phyloP scores from a whole-genome alignment of 2,888 invertebrate genomes.

The Kuschelorhynchus macadamiae region DNA sequence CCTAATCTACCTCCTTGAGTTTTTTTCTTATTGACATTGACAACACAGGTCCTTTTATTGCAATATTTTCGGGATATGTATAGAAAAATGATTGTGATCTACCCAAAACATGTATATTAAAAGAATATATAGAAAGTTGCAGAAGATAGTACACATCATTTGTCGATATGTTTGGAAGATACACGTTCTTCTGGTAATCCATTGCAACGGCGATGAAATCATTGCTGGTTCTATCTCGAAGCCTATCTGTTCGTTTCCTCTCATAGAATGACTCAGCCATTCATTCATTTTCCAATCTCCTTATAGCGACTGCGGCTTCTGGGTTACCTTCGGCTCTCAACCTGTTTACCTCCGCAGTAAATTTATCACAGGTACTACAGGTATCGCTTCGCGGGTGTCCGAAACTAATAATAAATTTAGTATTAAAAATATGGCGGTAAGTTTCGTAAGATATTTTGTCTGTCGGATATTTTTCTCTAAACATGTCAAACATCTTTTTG shows the following conservation, averaged over 20 bases:
- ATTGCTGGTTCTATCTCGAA: not conserved
- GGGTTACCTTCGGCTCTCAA: constrained; percentile 15
- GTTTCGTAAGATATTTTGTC: constrained; percentile 23
- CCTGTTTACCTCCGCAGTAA: constrained; percentile 24
- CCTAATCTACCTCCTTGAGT: too few species aligned
- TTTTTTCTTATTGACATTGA: too few species aligned
- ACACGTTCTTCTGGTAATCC: too few species aligned
- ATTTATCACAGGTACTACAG: constrained; percentile 16
- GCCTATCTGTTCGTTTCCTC: constrained; percentile 6
- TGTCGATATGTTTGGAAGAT: too few species aligned
- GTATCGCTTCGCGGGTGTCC: constrained; percentile 37
- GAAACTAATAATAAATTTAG: constrained; percentile 31
- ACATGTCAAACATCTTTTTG: too few species aligned
- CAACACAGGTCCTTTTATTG: too few species aligned
- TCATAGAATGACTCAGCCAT: constrained; percentile 24
- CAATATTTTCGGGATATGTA: too few species aligned
- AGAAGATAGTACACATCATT: too few species aligned
- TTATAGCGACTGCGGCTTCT: constrained; percentile 13
- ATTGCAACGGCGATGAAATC: too few species aligned
- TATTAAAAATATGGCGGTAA: constrained; percentile 30
- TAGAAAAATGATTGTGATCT: too few species aligned
- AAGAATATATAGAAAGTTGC: too few species aligned
- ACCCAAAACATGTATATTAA: too few species aligned
- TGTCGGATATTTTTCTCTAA: constrained; percentile 7
- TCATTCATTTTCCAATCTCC: constrained; percentile 19